Base-by-base conservation (phyloP, 1,140 invertebrate genomes). In the Ceratitis capitata region DNA sequence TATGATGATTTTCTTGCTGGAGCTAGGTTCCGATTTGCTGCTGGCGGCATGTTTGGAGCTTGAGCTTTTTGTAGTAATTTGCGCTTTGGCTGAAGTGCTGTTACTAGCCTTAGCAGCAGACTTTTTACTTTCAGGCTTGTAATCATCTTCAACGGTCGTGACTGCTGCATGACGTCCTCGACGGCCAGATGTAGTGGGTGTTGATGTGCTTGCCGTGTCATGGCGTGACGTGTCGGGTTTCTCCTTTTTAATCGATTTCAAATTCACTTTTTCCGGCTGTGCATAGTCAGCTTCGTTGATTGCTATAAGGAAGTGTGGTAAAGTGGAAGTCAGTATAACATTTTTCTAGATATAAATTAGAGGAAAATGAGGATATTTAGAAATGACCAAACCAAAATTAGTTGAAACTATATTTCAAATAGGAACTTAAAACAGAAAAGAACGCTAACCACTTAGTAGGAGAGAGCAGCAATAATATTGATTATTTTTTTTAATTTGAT, bases 271-370 rank as follows among this genome's bases (percentile, higher is more conserved):
- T 32, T 85, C 85, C 16, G 56, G 42, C 53, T 85, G 64, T 5
- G 86, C 56, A 61, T 91, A 91, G 82, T 91, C 90, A 3, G 90
- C 86, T 85, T 91, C 90, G 61, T 88, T 91, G 51, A 91, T 91
- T 6, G 90, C 90, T 91, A 84, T 19, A 87, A 89, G 58, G 14
- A 3, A 19, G 19, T 39, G 32, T 49, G 47, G 47, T 3, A 10
- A 49, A 23, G 3, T n/a, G n/a, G 49, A 53, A 19, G 4, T 2
- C 3, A 53, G 49, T 19, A 23, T n/a, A 56, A 56, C 10, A 56
- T 16, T n/a, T 6, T 56, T 56, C n/a, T n/a, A 1, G 23, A 23
- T 56, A 56, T 19, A n/a, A 56, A n/a, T 56, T 56, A 9, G 10
- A 19, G n/a, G 23, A 56, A 23, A 2, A 56, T 23, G 4, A 56